A percentile compares a stretch with the other conserved stretches of the same genome.
These are phyloP conservation scores for Nasonovia ribisnigri DNA, from an alignment of 2,888 invertebrate species.

Conservation along the genomic window DNA sequence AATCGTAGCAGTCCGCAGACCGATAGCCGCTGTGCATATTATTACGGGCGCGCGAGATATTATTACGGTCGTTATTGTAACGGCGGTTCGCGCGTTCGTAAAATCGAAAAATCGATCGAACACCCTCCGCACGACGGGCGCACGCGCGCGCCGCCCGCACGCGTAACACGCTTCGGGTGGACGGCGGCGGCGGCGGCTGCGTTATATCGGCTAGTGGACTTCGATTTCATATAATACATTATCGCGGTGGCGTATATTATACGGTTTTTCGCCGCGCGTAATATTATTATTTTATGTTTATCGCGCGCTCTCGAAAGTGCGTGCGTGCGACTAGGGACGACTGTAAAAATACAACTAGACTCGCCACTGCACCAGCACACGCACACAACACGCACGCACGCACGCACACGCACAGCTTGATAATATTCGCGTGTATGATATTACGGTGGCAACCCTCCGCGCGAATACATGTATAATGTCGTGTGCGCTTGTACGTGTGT, in stretches of 20 bases:
- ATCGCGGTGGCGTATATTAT: not conserved
- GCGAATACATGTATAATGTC: not conserved
- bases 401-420: not conserved
- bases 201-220: slow-evolving; percentile 5
- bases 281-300: slow-evolving; percentile 1
- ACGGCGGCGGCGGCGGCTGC: not conserved
- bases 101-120: slow-evolving; percentile 58
- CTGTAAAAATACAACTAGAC: not conserved
- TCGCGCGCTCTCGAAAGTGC: not conserved
- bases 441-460: slow-evolving; percentile 25
- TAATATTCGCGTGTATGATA: not conserved
- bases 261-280: not conserved
- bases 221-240: slow-evolving; percentile 31
- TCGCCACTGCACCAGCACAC: not conserved
- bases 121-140: not conserved
- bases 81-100: not conserved
- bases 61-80: slow-evolving; percentile 3
- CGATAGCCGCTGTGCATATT: slow-evolving; percentile 2
- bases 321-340: not conserved
- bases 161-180: not conserved
- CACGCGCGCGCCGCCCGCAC: slow-evolving; percentile 19
- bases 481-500: not conserved
- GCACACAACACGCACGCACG: not conserved
- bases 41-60: not conserved
- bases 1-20: not conserved